A percentile compares a stretch with the other conserved stretches of the same genome.
Conservation (phyloP, 2,113 vertebrate genomes). For the Probosciger aterrimus region DNA sequence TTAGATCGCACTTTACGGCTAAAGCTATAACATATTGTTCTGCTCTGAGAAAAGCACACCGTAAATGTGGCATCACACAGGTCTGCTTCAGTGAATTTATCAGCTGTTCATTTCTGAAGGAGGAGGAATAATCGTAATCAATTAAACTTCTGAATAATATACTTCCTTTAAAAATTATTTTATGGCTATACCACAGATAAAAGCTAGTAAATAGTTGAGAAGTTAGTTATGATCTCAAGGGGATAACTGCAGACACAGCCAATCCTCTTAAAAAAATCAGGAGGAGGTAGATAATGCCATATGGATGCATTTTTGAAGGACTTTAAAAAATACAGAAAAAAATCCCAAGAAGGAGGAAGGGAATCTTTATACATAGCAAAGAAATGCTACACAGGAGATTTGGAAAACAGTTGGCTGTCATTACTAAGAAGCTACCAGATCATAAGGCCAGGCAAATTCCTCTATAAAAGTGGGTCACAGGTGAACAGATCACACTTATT, state of each 20-base stretch:
- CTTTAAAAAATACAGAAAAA: background rate
- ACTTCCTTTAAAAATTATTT: background rate
- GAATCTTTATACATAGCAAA: background rate
- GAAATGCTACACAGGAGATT: background rate
- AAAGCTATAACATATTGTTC: background rate
- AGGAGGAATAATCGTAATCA: background rate
- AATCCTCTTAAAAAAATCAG: background rate
- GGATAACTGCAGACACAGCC: background rate
- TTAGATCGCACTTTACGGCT: constrained; percentile 23
- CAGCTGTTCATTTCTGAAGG: background rate
- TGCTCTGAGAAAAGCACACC: background rate
- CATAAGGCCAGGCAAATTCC: background rate
- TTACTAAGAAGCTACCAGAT: background rate
- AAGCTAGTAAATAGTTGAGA: background rate
- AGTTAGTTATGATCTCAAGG: background rate
- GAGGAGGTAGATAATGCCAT: background rate
- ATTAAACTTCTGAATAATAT: background rate
- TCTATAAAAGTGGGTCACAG: background rate
- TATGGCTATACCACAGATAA: background rate
- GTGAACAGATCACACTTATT: background rate
- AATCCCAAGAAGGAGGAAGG: background rate
- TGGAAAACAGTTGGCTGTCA: background rate
- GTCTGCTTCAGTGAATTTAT: background rate
- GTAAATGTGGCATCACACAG: background rate
- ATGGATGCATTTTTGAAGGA: background rate